Percentiles rank a stretch among this genome's conserved stretches.
phyloP scores from a whole-genome alignment of 2,797 vertebrate genomes.

The Aeoliscus strigatus region DNA sequence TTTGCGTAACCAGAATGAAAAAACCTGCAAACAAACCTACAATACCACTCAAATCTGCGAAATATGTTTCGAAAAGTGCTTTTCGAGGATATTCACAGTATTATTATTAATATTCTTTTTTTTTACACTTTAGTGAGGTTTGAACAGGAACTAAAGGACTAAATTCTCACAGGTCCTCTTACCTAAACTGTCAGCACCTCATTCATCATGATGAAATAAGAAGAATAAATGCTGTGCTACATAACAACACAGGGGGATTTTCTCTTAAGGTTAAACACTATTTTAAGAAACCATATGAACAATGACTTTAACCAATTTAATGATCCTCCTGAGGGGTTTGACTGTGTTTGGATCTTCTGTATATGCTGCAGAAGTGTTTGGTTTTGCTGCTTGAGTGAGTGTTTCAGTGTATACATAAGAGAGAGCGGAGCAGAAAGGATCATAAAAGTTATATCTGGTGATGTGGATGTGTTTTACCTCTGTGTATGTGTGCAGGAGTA shows the following conservation, averaged over 20 bases:
- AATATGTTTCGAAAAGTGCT: too few relatives aligned
- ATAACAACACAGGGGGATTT: conserved; percentile 17
- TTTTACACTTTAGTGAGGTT: too few relatives aligned
- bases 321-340: conserved; percentile 3
- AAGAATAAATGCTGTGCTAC: conserved; percentile 39
- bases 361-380: too few relatives aligned
- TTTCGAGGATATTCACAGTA: too few relatives aligned
- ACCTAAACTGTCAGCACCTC: conserved; percentile 42
- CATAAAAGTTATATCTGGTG: conserved; percentile 25
- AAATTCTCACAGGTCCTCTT: conserved; percentile 27
- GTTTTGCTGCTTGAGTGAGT: conserved; percentile 16
- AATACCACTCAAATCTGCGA: too few relatives aligned
- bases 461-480: conserved; percentile 4
- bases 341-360: conserved; percentile 16
- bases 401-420: conserved; percentile 9
- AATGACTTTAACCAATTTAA: conserved; percentile 21
- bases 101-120: too few relatives aligned
- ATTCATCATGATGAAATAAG: conserved; percentile 40
- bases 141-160: conserved; percentile 8
- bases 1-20: too few relatives aligned
- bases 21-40: too few relatives aligned
- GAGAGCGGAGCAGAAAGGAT: conserved; percentile 12
- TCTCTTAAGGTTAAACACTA: conserved; percentile 39
- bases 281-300: conserved; percentile 34
- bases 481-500: conserved; percentile 5